Evolutionary conservation across 2,797 vertebrate species (phyloP).

Genomic region (Erithacus rubecula): DNA sequence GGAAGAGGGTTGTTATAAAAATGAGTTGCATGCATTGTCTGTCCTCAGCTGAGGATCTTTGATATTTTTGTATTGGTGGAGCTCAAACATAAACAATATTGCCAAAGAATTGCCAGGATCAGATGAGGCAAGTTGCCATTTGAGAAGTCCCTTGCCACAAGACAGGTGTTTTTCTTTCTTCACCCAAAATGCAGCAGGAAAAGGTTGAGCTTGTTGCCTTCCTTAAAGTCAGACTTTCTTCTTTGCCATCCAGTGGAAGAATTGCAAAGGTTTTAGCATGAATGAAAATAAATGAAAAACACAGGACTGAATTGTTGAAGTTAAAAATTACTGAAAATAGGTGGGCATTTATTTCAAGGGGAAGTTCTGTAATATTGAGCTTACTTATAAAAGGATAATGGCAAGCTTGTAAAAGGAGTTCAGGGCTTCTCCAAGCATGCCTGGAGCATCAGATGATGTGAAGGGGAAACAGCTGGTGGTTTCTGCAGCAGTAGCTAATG

Average conservation of each 20-base stretch:
- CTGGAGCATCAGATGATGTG: not conserved
- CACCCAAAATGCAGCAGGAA: not conserved
- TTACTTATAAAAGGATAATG: not conserved
- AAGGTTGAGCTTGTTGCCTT: not conserved
- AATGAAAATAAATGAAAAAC: not conserved
- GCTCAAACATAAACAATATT: not conserved
- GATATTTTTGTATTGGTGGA: not conserved
- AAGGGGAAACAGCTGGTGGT: not conserved
- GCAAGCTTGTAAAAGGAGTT: not conserved
- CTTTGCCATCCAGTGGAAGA: not conserved
- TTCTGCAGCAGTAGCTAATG: not conserved
- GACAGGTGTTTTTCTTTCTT: not conserved
- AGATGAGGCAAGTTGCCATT: not conserved
- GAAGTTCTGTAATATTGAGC: not conserved
- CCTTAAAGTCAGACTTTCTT: not conserved
- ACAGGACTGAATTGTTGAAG: not conserved
- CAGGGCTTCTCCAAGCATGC: not conserved
- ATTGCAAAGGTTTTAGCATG: not conserved
- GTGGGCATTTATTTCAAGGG: not conserved
- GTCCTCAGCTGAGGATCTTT: not conserved
- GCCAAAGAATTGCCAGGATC: not conserved
- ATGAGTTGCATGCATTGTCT: not conserved
- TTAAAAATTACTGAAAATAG: not conserved
- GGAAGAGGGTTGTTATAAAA: not conserved
- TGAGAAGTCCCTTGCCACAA: not conserved